A percentile compares a stretch with the other conserved stretches of the same genome.
Conservation (phyloP, 2,888 invertebrate genomes). For the Oegoconia quadripuncta region DNA sequence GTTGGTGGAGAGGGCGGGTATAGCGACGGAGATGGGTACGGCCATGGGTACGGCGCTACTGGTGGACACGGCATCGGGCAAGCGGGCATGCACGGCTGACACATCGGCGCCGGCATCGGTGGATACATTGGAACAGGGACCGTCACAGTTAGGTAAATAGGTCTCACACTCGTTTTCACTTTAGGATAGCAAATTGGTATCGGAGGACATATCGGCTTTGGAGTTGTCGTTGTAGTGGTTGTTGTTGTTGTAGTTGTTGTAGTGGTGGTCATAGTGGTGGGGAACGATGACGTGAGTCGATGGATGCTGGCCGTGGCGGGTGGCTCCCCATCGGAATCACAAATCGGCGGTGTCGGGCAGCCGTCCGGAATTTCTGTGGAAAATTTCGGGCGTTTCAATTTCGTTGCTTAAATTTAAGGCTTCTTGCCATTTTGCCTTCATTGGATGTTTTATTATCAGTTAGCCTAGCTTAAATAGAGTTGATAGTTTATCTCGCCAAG, state of each 20-base stretch:
- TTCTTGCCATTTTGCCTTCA: too few species aligned
- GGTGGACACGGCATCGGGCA: background rate
- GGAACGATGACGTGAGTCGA: background rate
- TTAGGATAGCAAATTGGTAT: too few species aligned
- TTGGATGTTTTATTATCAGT: too few species aligned
- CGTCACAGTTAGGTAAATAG: too few species aligned
- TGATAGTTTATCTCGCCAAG: too few species aligned
- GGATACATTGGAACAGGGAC: too few species aligned
- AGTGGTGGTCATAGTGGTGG: constrained; percentile 5
- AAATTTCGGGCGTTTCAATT: background rate
- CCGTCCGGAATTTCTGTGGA: constrained; percentile 17
- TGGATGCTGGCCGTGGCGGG: background rate
- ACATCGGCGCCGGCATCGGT: background rate
- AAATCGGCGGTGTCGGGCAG: constrained; percentile 38
- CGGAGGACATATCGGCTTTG: background rate
- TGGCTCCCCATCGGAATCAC: constrained; percentile 14
- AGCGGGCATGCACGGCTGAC: background rate
- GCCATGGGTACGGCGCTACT: background rate
- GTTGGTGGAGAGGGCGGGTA: background rate
- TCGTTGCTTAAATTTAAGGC: too few species aligned
- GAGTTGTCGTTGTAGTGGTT: background rate
- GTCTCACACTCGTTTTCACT: too few species aligned
- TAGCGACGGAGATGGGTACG: background rate
- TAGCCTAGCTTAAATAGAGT: too few species aligned
- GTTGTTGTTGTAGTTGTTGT: constrained; percentile 12